These are phyloP conservation scores for Trichopoda pennipes DNA, from an alignment of 2,888 invertebrate species.

Conservation along the genomic window DNA sequence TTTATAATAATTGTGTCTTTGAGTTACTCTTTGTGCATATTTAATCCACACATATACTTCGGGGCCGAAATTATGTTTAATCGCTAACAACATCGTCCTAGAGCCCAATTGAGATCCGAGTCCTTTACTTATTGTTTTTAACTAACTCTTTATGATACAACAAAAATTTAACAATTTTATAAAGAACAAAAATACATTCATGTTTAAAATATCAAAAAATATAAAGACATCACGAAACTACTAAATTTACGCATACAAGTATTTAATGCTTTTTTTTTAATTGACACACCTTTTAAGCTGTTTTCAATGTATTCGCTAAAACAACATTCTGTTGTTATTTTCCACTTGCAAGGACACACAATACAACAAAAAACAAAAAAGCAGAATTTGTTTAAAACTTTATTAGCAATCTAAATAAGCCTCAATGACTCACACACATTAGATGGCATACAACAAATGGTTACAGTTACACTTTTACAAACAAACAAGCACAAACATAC, in stretches of 20 bases:
- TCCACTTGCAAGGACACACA: constrained; percentile 57
- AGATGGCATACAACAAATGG: background rate
- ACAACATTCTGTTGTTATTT: constrained; percentile 65
- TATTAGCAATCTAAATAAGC: constrained; percentile 65
- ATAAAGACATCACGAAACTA: background rate
- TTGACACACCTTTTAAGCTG: constrained; percentile 61
- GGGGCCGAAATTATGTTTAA: no score
- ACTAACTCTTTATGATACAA: constrained; percentile 36
- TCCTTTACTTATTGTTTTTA: background rate
- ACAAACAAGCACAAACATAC: background rate
- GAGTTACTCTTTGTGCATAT: no score
- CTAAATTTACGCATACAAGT: constrained; percentile 6
- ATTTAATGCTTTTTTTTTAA: background rate
- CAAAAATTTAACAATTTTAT: constrained; percentile 9
- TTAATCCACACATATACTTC: no score
- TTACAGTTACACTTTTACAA: background rate
- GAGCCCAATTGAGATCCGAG: no score
- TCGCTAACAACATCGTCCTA: no score
- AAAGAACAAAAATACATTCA: background rate
- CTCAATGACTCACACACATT: constrained; percentile 26
- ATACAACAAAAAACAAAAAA: constrained; percentile 32
- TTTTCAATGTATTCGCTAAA: constrained; percentile 47
- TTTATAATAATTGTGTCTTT: no score
- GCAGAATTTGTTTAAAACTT: constrained; percentile 59
- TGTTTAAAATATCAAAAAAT: background rate